A percentile compares a stretch with the other conserved stretches of the same genome.
These are phyloP conservation scores for Pristiophorus japonicus DNA, from an alignment of 2,113 vertebrate genomes.

Conservation along the genomic window DNA sequence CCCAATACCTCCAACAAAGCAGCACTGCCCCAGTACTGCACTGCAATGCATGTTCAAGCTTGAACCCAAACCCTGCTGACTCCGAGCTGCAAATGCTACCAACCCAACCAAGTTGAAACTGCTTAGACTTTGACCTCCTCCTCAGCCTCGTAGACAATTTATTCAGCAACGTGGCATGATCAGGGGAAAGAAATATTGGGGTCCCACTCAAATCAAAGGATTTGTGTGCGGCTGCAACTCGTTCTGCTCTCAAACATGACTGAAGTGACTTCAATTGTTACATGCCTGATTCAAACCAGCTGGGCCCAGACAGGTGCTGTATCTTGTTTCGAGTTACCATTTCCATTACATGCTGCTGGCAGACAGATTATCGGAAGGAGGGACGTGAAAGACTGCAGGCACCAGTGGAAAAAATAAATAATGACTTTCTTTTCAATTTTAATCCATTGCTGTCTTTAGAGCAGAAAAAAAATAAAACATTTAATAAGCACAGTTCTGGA, in stretches of 20 bases:
- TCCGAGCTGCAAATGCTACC: not conserved
- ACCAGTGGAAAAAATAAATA: not conserved
- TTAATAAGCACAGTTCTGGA: not conserved
- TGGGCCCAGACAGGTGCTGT: not conserved
- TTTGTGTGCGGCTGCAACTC: not conserved
- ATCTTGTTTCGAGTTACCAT: not conserved
- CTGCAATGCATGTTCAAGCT: not conserved
- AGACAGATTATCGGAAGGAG: not conserved
- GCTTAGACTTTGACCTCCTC: not conserved
- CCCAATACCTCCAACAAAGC: too few species aligned
- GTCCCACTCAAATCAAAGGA: not conserved
- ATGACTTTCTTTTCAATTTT: not conserved
- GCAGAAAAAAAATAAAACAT: not conserved
- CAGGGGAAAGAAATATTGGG: not conserved
- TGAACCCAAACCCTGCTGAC: not conserved
- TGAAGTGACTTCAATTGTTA: not conserved
- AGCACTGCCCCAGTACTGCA: too few species aligned
- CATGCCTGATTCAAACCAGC: not conserved
- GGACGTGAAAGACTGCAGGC: not conserved
- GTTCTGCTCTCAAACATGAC: not conserved
- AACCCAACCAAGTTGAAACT: not conserved
- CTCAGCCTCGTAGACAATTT: not conserved
- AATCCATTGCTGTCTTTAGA: not conserved
- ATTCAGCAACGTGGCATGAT: not conserved
- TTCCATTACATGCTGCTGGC: not conserved